A percentile compares a stretch with the other conserved stretches of the same genome.
Conservation (phyloP, 2,888 invertebrate genomes). For the Gandaritis pyraliata region DNA sequence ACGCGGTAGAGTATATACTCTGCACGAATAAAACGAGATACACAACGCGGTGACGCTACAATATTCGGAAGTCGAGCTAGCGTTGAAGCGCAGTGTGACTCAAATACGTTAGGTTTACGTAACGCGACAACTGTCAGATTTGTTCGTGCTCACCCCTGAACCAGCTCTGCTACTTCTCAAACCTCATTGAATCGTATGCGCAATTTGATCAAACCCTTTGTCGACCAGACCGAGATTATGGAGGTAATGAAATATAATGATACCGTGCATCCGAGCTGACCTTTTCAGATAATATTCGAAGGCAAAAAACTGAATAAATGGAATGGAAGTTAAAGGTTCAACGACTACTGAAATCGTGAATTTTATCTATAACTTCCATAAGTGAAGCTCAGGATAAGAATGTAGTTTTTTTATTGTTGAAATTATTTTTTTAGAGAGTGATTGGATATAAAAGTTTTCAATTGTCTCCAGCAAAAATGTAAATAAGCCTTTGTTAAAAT, state of each 20-base stretch:
- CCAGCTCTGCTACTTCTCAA: conserved; percentile 46
- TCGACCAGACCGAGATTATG: conserved; percentile 55
- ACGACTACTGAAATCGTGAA: conserved; percentile 23
- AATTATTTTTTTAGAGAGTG: neutral
- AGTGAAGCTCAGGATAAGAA: neutral
- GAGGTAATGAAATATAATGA: conserved; percentile 63
- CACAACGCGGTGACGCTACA: too few species aligned
- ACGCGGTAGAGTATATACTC: too few species aligned
- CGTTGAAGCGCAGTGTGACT: too few species aligned
- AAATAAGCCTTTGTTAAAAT: too few species aligned
- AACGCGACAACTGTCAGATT: too few species aligned
- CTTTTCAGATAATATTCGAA: conserved; percentile 42
- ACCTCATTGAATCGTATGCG: conserved; percentile 68
- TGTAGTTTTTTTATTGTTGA: neutral
- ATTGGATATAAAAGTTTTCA: neutral
- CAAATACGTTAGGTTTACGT: too few species aligned
- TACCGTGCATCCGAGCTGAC: conserved; percentile 50
- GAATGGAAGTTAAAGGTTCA: conserved; percentile 35
- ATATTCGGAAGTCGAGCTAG: too few species aligned
- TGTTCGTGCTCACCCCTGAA: conserved; percentile 24
- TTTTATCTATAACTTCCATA: conserved; percentile 7
- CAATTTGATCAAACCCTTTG: conserved; percentile 60
- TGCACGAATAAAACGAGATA: too few species aligned
- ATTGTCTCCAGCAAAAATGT: too few species aligned
- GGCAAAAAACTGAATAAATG: conserved; percentile 36